Base-by-base conservation (phyloP, 2,888 invertebrate genomes). In the Brenthis ino region DNA sequence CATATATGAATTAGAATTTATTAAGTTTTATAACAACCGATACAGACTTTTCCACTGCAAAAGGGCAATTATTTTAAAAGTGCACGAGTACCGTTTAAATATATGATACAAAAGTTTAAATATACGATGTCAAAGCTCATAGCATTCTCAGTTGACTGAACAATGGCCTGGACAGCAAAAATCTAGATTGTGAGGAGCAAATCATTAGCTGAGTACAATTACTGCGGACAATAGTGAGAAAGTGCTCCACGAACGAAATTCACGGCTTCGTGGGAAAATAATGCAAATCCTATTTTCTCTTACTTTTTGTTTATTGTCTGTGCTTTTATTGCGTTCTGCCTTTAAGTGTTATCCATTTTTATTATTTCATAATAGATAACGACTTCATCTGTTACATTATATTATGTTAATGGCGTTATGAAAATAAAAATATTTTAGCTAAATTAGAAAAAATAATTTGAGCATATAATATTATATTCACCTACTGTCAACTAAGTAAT, bases 191-290 rank as follows among this genome's bases (percentile, higher is more conserved):
- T 69, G 77, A 77, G 75, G 82, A 82, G 80, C 81, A 78, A 82
- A 84, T 85, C 83, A 86, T 86, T 86, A 86, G 79, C 82, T 79
- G 80, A 77, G 77, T 79, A 81, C 85, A 84, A 87, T 88, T 85
- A 87, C 82, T 78, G 74, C 75, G 78, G 76, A 90, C 89, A 91
- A 91, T 90, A 79, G 86, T 90, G 90, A 80, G 90, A 90, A 88
- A 82, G 76, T 77, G 76, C 79, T 76, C 78, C 77, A 78, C 84
- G 83, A 87, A 85, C 82, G 82, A 86, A 86, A 84, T 85, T 83
- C 79, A 80, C 81, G 78, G 76, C 76, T 76, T 70, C 82, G 79
- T 85, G 87, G 85, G 84, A 88, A 88, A 81, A 80, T 79, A 78
- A 80, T 79, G 83, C 80, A 84, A 87, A 86, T 85, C 78, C 82